Evolutionary conservation across 2,113 vertebrate species (phyloP).

Genomic region (Chrysemys picta): DNA sequence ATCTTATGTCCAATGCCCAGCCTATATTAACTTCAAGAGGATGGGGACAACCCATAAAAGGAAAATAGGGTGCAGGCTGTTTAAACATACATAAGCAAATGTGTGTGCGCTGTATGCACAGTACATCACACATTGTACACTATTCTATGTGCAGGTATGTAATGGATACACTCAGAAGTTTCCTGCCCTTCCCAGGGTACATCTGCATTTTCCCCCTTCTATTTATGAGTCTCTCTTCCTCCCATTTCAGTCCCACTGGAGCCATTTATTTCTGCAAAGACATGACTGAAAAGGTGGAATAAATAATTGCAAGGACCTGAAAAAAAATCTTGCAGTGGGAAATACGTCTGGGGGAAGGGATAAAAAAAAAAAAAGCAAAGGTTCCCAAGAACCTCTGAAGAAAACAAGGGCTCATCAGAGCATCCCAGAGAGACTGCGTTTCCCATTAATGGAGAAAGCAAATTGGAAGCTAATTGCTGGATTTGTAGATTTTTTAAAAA

Average conservation of each 20-base stretch:
- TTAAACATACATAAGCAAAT: background rate
- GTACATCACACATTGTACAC: background rate
- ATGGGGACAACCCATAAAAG: background rate
- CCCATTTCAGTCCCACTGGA: background rate
- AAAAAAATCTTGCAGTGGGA: background rate
- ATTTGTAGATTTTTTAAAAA: constrained; percentile 33
- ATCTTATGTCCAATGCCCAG: background rate
- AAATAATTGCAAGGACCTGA: constrained; percentile 42
- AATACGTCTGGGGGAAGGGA: background rate
- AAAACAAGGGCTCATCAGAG: constrained; percentile 26
- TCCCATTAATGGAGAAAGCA: constrained; percentile 64
- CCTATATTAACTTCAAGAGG: background rate
- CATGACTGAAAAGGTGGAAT: constrained; percentile 47
- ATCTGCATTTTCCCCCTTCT: background rate
- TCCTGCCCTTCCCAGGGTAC: background rate
- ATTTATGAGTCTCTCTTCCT: background rate
- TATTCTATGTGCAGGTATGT: background rate
- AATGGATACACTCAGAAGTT: background rate
- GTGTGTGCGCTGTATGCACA: background rate
- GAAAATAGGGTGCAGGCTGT: background rate
- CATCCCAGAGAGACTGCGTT: background rate
- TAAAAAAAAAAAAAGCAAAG: constrained; percentile 20
- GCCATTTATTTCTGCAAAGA: background rate
- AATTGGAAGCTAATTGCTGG: constrained; percentile 69
- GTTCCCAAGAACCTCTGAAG: constrained; percentile 49